These are phyloP conservation scores for Lynx canadensis DNA, from an alignment of 2,113 vertebrate genomes.

Conservation along the genomic window DNA sequence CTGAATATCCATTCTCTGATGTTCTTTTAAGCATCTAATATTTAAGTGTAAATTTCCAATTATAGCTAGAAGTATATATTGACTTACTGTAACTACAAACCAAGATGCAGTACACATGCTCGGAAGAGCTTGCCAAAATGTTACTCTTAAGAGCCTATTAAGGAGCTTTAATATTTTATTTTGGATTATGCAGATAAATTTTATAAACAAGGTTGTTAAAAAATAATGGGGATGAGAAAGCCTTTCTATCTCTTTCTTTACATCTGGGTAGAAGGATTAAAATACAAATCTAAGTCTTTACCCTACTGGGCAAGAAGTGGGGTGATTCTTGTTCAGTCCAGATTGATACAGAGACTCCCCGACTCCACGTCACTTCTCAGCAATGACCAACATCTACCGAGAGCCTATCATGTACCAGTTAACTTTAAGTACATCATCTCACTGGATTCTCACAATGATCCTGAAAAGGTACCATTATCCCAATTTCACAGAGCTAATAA, in stretches of 20 bases:
- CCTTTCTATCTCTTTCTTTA: constrained; percentile 45
- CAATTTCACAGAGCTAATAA: background rate
- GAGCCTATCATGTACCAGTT: background rate
- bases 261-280: constrained; percentile 20
- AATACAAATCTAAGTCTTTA: background rate
- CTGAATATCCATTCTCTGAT: background rate
- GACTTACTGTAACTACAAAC: constrained; percentile 73
- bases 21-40: constrained; percentile 61
- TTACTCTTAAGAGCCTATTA: constrained; percentile 73
- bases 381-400: background rate
- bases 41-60: constrained; percentile 45
- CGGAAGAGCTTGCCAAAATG: constrained; percentile 48
- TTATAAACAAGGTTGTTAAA: constrained; percentile 79
- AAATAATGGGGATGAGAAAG: constrained; percentile 53
- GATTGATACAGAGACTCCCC: background rate
- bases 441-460: background rate
- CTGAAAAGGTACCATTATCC: background rate
- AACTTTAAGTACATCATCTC: background rate
- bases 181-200: constrained; percentile 68
- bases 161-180: constrained; percentile 85
- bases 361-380: background rate
- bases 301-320: background rate
- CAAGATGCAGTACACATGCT: background rate
- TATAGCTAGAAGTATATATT: constrained; percentile 59
- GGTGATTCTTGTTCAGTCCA: background rate